Base-by-base conservation (phyloP, 2,113 vertebrate species). In the Corydoras sp. region DNA sequence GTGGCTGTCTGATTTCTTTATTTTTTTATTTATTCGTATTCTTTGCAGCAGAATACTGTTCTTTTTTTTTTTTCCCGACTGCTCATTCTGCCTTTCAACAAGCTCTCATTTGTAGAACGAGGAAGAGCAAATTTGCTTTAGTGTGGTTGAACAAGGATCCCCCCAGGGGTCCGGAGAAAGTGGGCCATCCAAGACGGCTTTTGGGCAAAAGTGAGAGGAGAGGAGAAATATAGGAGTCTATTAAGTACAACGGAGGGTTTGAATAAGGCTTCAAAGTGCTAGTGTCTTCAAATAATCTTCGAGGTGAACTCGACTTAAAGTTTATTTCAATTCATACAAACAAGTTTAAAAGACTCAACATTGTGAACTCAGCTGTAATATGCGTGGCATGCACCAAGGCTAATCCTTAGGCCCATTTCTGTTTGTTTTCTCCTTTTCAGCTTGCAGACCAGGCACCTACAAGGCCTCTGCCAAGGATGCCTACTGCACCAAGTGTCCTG, bases 401-500 rank as follows among this genome's bases (percentile, higher is more conserved):
- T 69, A 60, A 60, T 24, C 68, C 50, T 12, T 49, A 4, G n/a
- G 3, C 35, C 49, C 2, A 13, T 69, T 24, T 59, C 67, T 43
- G 18, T 60, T 59, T 50, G 12, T n/a, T 0, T 50, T 31, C 56
- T 43, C 55, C 68, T 0, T 65, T 80, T 10, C 81, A 92, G 91
- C 91, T 0, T 92, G 91, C 81, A 83, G 88, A 73, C 86, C 88
- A 2, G 90, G 91, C 29, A 90, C 87, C 73, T 92, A 90, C 85
- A 92, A 91, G 82, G 89, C 91, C 55, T 88, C 86, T 2, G 84
- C 88, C 71, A 86, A 86, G 5, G 91, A 92, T 49, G 84, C 88
- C 66, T 89, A 88, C 86, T 92, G 91, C 82, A 86, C 83, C 76
- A 91, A 90, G 79, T 92, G 91, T 71, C 91, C 91, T 31, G 87